Conservation (phyloP, 2,113 vertebrate genomes). For the Telmatochromis sp. region DNA sequence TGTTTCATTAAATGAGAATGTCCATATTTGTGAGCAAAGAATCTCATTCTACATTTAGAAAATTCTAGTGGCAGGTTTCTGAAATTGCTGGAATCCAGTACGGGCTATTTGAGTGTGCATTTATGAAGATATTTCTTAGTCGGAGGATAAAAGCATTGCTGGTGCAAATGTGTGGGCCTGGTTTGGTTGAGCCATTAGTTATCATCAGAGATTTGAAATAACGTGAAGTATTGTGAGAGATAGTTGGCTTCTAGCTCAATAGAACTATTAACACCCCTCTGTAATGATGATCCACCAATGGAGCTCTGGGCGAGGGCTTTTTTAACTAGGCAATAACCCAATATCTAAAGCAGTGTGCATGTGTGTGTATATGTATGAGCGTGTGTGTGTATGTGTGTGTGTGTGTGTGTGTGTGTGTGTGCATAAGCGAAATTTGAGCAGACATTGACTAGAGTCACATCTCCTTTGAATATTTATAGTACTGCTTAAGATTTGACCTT, state of each 20-base stretch:
- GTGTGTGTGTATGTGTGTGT: not conserved
- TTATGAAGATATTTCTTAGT: constrained; percentile 19
- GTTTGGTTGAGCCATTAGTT: not conserved
- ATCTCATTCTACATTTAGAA: not conserved
- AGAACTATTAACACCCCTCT: constrained; percentile 49
- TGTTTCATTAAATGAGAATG: not conserved
- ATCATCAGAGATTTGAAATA: constrained; percentile 11
- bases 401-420: not conserved
- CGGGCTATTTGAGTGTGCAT: not conserved
- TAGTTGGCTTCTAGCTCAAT: constrained; percentile 10
- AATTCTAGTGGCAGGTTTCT: not conserved
- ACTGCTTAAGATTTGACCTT: constrained; percentile 58
- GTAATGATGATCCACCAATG: constrained; percentile 31
- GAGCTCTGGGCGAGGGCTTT: constrained; percentile 8
- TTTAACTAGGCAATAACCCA: not conserved
- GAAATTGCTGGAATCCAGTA: not conserved
- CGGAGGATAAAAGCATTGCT: not conserved
- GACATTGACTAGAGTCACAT: constrained; percentile 14
- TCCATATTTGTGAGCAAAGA: not conserved
- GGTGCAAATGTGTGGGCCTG: not conserved
- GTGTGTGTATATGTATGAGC: not conserved
- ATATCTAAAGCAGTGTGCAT: not conserved
- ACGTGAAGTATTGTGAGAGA: not conserved
- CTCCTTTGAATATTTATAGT: constrained; percentile 55
- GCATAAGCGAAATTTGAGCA: constrained; percentile 29